phyloP scores from a whole-genome alignment of 1,140 invertebrate genomes.

The Sweltsa coloradensis region DNA sequence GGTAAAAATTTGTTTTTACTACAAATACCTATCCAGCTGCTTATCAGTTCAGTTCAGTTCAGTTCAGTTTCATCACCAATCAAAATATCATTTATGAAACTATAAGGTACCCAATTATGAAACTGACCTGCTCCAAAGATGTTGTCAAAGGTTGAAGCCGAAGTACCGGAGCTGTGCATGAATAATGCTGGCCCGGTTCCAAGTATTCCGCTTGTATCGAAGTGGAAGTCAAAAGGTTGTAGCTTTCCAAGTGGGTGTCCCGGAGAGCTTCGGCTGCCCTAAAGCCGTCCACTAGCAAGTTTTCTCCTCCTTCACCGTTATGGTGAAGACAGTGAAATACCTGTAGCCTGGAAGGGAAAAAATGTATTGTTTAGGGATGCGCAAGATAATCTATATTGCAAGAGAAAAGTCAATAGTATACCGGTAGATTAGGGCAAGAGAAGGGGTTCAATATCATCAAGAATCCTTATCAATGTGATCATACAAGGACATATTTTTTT shows the following conservation, averaged over 20 bases:
- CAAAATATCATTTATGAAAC: no score
- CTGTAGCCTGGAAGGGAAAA: slow-evolving; percentile 37
- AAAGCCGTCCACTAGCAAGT: slow-evolving; percentile 55
- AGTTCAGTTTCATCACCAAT: no score
- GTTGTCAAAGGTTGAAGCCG: slow-evolving; percentile 31
- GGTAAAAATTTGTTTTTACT: no score
- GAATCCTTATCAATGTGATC: no score
- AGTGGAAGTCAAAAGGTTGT: slow-evolving; percentile 38
- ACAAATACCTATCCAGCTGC: no score
- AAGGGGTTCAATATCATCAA: no score
- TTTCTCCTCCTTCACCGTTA: slow-evolving; percentile 47
- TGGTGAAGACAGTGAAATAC: slow-evolving; percentile 54
- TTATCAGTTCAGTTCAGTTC: no score
- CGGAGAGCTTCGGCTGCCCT: slow-evolving; percentile 43
- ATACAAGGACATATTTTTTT: no score
- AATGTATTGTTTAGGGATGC: neutral
- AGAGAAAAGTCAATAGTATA: no score
- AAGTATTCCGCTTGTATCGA: slow-evolving; percentile 48
- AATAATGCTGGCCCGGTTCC: slow-evolving; percentile 40
- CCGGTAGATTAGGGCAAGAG: no score
- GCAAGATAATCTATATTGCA: neutral
- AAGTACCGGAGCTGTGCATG: slow-evolving; percentile 37
- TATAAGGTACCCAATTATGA: neutral
- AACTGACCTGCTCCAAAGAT: slow-evolving; percentile 41
- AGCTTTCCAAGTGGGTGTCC: slow-evolving; percentile 35